These are phyloP conservation scores for Frankliniella intonsa DNA, from an alignment of 2,888 invertebrate genomes.

Conservation along the genomic window DNA sequence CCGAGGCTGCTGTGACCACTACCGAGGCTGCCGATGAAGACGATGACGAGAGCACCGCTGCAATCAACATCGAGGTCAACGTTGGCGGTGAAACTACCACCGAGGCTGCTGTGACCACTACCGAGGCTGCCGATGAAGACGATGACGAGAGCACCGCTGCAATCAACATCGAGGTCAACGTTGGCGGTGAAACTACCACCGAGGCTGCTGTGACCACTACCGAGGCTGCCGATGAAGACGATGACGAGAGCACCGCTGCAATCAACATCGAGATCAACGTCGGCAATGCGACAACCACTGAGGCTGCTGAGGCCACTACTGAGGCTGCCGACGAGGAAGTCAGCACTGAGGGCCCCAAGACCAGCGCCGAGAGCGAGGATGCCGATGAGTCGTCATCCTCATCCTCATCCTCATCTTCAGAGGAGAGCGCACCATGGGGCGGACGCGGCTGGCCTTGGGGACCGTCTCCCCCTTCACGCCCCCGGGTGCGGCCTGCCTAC, in stretches of 20 bases:
- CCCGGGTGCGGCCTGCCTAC: not conserved
- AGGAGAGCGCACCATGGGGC: not conserved
- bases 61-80: not conserved
- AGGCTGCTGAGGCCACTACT: not conserved
- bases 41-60: not conserved
- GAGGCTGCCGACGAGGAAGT: not conserved
- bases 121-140: not conserved
- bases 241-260: not conserved
- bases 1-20: not conserved
- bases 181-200: not conserved
- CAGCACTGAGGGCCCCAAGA: not conserved
- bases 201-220: not conserved
- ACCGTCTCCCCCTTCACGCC: not conserved
- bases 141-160: not conserved
- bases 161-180: not conserved
- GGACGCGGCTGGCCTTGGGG: not conserved
- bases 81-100: not conserved
- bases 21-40: not conserved
- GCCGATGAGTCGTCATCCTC: not conserved
- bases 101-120: not conserved
- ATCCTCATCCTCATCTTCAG: not conserved
- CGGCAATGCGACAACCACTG: not conserved
- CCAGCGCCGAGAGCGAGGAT: not conserved
- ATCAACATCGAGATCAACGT: not conserved
- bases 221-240: not conserved